Conservation (phyloP, 2,113 vertebrate species). For the Oostethus manadensis region DNA sequence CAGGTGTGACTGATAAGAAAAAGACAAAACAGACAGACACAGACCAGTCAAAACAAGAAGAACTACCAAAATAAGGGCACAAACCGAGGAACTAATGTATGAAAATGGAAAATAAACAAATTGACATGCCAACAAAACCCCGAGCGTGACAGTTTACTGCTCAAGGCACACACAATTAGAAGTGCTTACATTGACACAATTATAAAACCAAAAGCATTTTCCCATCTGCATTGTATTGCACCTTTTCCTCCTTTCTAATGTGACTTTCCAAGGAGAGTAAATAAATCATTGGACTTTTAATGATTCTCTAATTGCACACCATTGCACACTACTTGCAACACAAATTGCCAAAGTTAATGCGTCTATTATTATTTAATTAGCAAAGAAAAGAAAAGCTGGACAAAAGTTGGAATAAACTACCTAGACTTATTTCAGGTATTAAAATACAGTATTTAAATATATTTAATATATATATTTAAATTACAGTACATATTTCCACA, state of each 20-base stretch:
- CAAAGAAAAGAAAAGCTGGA: neutral
- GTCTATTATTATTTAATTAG: slow-evolving; percentile 2
- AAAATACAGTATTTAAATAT: neutral
- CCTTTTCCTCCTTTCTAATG: neutral
- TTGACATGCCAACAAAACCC: too few species aligned
- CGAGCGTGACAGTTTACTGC: too few species aligned
- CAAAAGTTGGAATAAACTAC: neutral
- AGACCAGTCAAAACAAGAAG: too few species aligned
- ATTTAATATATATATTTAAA: too few species aligned
- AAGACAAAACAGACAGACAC: too few species aligned
- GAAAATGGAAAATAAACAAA: too few species aligned
- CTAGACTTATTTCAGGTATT: neutral
- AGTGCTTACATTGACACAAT: neutral
- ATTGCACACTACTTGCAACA: neutral
- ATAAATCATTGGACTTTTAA: neutral
- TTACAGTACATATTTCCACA: neutral
- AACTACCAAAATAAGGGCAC: too few species aligned
- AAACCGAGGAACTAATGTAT: too few species aligned
- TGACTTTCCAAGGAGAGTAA: neutral
- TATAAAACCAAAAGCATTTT: neutral
- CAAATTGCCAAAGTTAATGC: slow-evolving; percentile 1
- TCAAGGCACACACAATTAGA: too few species aligned
- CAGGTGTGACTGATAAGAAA: too few species aligned
- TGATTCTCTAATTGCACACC: slow-evolving; percentile 1
- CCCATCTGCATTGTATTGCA: neutral